Percentiles rank a stretch among this genome's conserved stretches.
phyloP scores from a whole-genome alignment of 2,888 invertebrate genomes.

The Tenodera sinensis region DNA sequence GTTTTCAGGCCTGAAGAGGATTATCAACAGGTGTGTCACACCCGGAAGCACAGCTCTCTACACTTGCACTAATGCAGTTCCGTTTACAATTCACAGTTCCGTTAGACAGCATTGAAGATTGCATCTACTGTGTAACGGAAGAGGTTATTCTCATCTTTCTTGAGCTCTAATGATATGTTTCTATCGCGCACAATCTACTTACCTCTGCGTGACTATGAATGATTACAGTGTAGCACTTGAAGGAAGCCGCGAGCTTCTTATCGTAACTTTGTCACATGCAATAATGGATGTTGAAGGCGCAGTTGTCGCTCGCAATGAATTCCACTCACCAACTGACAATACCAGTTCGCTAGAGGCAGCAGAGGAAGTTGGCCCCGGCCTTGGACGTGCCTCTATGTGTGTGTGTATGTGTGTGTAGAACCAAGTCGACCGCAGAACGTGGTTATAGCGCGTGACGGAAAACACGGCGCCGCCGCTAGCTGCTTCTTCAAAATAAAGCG shows the following conservation, averaged over 20 bases:
- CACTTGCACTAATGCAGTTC: too few relatives aligned
- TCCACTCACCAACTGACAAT: neutral
- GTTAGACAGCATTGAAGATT: neutral
- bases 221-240: neutral
- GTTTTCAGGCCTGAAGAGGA: too few relatives aligned
- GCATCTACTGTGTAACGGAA: too few relatives aligned
- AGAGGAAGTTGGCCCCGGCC: neutral
- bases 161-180: neutral
- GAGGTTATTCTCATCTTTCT: neutral
- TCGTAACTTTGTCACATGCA: neutral
- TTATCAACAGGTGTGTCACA: neutral
- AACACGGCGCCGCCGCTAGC: neutral
- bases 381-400: neutral
- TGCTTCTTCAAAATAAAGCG: neutral
- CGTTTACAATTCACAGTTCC: neutral
- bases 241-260: neutral
- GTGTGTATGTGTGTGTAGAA: neutral
- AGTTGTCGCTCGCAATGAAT: neutral
- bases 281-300: neutral
- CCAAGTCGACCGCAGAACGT: neutral
- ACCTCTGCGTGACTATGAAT: neutral
- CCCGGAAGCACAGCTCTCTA: neutral
- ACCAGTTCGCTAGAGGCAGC: neutral
- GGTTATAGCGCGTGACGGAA: neutral
- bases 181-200: neutral